Base-by-base conservation (phyloP, 1,140 invertebrate genomes). In the Chrysopa pallens region DNA sequence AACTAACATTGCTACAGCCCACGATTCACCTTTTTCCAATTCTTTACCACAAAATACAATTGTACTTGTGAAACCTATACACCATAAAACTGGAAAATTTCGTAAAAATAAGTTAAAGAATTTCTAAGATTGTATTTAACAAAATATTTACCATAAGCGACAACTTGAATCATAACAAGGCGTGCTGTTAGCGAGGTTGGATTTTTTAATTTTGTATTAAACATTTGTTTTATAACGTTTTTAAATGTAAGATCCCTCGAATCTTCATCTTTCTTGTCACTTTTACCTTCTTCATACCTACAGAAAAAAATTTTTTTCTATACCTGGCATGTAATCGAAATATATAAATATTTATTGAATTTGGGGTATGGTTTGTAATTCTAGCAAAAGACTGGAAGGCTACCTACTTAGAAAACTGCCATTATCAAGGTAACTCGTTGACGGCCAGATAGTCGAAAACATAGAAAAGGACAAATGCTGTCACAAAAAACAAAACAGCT, bases 161-260 rank as follows among this genome's bases (percentile, higher is more conserved):
- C 60, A 36, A 75, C 68, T 38, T 72, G 62, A 0, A 52, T 50
- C 11, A 64, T 62, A 17, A 73, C 72, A 2, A 72, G 46, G 12
- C 55, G 53, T 6, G 67, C 54, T 6, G 67, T 68, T 36, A 70
- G 55, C 44, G 58, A 54, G 0, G 64, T 70, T 8, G 73, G 67
- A 36, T 58, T 50, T 29, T 56, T 57, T 14, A 52, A 50, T 45
- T 68, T 64, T 3, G 52, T 48, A 47, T 70, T 70, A 28, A 69
- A 17, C 6, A 72, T 49, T 48, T 71, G 70, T 3, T 60, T 54
- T 0, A 56, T 12, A 15, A 64, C 45, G 7, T 52, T 55, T 29
- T 35, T 46, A 0, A 57, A 43, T 8, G 53, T 61, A 39, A 58
- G 47, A 13, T 47, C 49, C 43, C 53, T 53, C 15, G 42, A 45